Evolutionary conservation across 2,113 vertebrate genomes (phyloP), one percentile per base, ranked within the genome.

Genomic region (Chaenocephalus aceratus): DNA sequence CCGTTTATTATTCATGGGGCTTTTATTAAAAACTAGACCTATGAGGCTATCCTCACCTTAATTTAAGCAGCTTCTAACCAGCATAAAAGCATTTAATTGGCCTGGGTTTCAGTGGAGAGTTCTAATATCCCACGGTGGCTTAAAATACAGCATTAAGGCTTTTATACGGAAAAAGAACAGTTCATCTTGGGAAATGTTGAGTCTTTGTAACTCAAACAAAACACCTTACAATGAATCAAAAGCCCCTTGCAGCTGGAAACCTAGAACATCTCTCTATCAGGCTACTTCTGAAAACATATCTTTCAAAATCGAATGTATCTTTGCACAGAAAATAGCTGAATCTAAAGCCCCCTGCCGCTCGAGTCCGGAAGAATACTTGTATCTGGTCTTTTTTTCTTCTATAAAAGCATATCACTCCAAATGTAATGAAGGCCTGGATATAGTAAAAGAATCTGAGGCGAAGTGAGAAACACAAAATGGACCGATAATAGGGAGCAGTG

Each of bases 1-100:
- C 52, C 6, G 18, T 72, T 83, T 75, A 80, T 80, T 78, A 82
- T 85, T 87, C 84, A 73, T 69, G 64, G 59, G 69, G 65, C 56
- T 83, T 66, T 86, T 88, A 84, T 84, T 74, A 88, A 88, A 87
- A 84, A 76, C 16, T 48, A 78, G 54, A 68, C 52, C 59, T 63
- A 62, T 57, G 51, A 72, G 68, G 26, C 59, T 0, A 9, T 44
- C n/a, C 45, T 84, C 66, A 41, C 64, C 60, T 85, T 80, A 48
- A 66, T 74, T 67, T 46, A 71, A 72, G 77, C 68, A 52, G 56
- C 48, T 63, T 69, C 72, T 70, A 69, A 45, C 49, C 67, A 30
- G 58, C 21, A 30, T 80, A 56, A 87, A 85, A 86, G 57, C 71
- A 46, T 82, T 86, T 79, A 80, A 81, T 79, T 78, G 65, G 77